phyloP scores from a whole-genome alignment of 1,140 invertebrate genomes.

The Tribolium castaneum region DNA sequence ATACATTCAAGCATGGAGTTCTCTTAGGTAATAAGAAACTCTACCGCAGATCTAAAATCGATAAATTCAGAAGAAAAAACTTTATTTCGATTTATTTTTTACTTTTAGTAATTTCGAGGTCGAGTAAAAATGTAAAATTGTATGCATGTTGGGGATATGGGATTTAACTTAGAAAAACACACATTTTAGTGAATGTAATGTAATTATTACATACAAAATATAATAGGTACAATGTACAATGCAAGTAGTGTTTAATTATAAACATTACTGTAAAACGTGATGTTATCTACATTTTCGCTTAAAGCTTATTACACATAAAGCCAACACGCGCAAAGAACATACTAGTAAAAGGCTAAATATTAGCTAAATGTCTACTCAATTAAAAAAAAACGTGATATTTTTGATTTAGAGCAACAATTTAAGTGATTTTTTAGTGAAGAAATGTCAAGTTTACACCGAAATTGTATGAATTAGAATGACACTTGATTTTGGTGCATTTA shows the following conservation, averaged over 20 bases:
- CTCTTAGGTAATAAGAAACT: too few relatives aligned
- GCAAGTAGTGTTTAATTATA: conserved; percentile 19
- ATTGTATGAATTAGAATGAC: conserved; percentile 16
- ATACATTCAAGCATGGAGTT: too few relatives aligned
- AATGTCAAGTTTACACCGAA: too few relatives aligned
- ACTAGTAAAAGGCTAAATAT: background rate
- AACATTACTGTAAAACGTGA: conserved; percentile 11
- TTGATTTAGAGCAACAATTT: background rate
- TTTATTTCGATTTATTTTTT: too few relatives aligned
- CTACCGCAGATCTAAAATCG: too few relatives aligned
- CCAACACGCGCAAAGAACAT: background rate
- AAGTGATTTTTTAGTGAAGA: too few relatives aligned
- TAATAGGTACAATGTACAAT: conserved; percentile 27
- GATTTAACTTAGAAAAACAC: too few relatives aligned
- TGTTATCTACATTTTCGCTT: conserved; percentile 5
- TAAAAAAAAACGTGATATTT: background rate
- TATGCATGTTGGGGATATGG: too few relatives aligned
- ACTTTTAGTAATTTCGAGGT: too few relatives aligned
- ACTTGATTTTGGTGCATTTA: conserved; percentile 17
- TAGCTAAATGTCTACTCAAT: background rate
- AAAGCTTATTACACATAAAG: conserved; percentile 16
- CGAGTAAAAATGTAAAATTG: too few relatives aligned
- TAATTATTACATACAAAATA: conserved; percentile 29
- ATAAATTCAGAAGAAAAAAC: too few relatives aligned
- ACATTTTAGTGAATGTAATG: background rate